Evolutionary conservation across 2,113 vertebrate species (phyloP).

Genomic region (Cinclus mexicanus): DNA sequence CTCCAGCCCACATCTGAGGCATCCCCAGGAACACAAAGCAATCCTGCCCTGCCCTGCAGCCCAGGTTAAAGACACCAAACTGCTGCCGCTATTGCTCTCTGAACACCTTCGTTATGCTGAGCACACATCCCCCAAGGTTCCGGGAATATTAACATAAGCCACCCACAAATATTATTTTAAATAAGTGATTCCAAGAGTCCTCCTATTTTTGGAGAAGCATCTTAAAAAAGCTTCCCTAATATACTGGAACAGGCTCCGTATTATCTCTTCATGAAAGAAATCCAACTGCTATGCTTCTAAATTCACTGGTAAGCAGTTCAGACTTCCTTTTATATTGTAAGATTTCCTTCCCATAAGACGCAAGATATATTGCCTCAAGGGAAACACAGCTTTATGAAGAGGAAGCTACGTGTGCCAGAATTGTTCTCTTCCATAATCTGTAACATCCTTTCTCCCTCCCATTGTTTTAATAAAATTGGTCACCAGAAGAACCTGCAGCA

Average conservation of each 20-base stretch:
- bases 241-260: neutral
- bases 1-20: neutral
- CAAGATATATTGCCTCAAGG: slow-evolving; percentile 42
- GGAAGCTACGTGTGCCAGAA: slow-evolving; percentile 29
- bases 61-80: neutral
- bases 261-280: slow-evolving; percentile 33
- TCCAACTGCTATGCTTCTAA: slow-evolving; percentile 19
- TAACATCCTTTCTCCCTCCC: slow-evolving; percentile 29
- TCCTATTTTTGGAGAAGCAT: slow-evolving; percentile 31
- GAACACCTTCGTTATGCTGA: slow-evolving; percentile 3
- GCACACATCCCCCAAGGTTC: neutral
- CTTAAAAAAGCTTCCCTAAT: slow-evolving; percentile 34
- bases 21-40: slow-evolving; percentile 6
- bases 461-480: slow-evolving; percentile 40
- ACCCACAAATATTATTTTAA: slow-evolving; percentile 28
- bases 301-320: slow-evolving; percentile 50
- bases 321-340: slow-evolving; percentile 50
- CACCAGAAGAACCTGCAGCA: slow-evolving; percentile 26
- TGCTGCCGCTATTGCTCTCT: neutral
- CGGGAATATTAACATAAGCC: neutral
- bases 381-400: slow-evolving; percentile 50
- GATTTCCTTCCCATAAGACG: slow-evolving; percentile 50
- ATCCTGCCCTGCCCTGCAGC: neutral
- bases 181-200: slow-evolving; percentile 14
- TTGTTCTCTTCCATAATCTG: slow-evolving; percentile 45